phyloP scores from a whole-genome alignment of 2,797 vertebrate genomes.

The Siniperca obscura region DNA sequence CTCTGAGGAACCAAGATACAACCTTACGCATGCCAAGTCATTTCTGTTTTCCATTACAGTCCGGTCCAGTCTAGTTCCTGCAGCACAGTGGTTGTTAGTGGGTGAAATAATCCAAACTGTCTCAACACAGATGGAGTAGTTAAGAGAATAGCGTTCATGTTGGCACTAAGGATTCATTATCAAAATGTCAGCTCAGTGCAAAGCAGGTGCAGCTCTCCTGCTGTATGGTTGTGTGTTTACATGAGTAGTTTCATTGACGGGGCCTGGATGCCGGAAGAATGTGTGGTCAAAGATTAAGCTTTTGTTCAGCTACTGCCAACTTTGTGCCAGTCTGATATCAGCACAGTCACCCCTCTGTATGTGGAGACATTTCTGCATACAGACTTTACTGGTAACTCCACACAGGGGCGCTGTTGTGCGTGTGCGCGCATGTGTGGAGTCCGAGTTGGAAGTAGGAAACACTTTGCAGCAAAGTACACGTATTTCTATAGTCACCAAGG shows the following conservation, averaged over 20 bases:
- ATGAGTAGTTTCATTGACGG: neutral
- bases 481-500: neutral
- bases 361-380: neutral
- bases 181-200: neutral
- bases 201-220: conserved; percentile 3
- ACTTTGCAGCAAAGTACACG: neutral
- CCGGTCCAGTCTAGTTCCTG: conserved; percentile 4
- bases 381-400: neutral
- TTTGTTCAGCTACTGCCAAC: conserved; percentile 17
- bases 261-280: conserved; percentile 5
- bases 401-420: conserved; percentile 35
- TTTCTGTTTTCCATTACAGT: neutral
- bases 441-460: neutral
- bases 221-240: neutral
- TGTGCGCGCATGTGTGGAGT: neutral
- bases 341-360: neutral
- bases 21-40: too few relatives aligned
- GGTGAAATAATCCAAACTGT: neutral
- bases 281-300: conserved; percentile 23
- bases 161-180: neutral
- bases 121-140: neutral
- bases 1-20: neutral
- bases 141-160: neutral
- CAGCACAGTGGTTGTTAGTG: neutral
- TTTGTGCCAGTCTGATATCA: conserved; percentile 2